Evolutionary conservation across 2,888 invertebrate genomes (phyloP), one percentile per base, ranked within the genome.

Genomic region (Euclidia mi): DNA sequence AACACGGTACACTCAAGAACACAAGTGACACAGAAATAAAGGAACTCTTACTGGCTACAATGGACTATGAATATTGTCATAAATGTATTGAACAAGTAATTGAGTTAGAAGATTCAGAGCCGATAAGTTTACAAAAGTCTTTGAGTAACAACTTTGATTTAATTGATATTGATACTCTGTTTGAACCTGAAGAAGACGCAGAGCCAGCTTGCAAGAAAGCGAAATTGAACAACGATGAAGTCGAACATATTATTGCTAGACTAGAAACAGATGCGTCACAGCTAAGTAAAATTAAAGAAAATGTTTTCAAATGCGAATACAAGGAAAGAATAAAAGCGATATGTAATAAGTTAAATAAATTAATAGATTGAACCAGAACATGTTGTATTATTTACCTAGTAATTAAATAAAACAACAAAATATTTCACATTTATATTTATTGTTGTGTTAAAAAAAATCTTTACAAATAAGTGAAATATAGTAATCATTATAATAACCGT

Each of bases 391-490:
- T 49, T 59, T 58, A 7, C 9, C 34, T 25, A 34, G 4, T 56
- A 35, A 48, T 14, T n/a, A 78, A 85, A 84, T 84, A 81, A 92
- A 93, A 92, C 88, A 78, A 88, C 76, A 72, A 31, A 65, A 15
- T 89, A 89, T 91, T 91, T 91, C 92, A 93, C 94, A 94, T 91
- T 93, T 91, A 94, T 92, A 91, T 93, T 93, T 94, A 94, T 90
- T 94, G 91, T 92, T 92, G 93, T 93, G 92, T 94, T 94, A 93
- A 94, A 93, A 20, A 90, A 94, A 91, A 89, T 88, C 89, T 93
- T 91, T 94, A 94, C 92, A 94, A 92, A 90, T 94, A 92, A 91
- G 93, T 94, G 94, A 92, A 92, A 91, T 90, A 91, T 87, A 88
- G 88, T 91, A 89, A 89, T 88, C 80, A 85, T 90, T 88, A 88